Evolutionary conservation across 2,888 invertebrate species (phyloP), one percentile per base, ranked within the genome.

Genomic region (Drosophila parthenogenetica): DNA sequence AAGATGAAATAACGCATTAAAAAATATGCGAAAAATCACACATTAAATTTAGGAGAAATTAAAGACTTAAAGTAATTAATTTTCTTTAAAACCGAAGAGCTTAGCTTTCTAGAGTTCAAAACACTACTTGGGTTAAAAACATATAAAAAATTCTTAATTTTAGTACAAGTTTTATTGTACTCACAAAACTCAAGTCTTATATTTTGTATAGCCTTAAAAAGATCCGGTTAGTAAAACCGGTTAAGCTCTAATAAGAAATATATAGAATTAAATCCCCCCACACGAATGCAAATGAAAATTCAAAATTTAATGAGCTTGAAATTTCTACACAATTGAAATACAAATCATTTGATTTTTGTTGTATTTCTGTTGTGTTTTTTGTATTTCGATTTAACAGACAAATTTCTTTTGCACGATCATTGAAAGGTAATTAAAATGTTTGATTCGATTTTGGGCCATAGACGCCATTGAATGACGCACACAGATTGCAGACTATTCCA

Each of bases 391-490:
- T 67, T 60, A 71, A 63, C 66, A 66, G 59, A 71, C 63, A 72
- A 75, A 77, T 85, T 77, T 73, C 84, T 87, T 80, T 83, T 87
- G 90, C 90, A 83, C 76, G 90, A 90, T 85, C 90, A 90, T 90
- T 85, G 87, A 77, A 82, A 89, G 89, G 89, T 91, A 91, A 90
- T 90, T 91, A 90, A 90, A 91, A 89, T 90, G 90, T 90, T 86
- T 84, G 69, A 75, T 57, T 82, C 65, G 77, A 69, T 73, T 70
- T 74, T 67, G 37, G 60, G 42, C 50, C 54, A 70, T 46, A 80
- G 81, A 83, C 84, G 81, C 81, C 81, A 84, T 70, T 60, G 64
- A 55, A 64, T 78, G 79, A 61, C 66, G 81, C 58, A 59, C 64
- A 59, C 46, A 53, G 46, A 39, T 43, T 57, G 46, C 32, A 29